These are phyloP conservation scores for Anticlea derivata DNA, from an alignment of 2,888 invertebrate genomes.

Conservation along the genomic window DNA sequence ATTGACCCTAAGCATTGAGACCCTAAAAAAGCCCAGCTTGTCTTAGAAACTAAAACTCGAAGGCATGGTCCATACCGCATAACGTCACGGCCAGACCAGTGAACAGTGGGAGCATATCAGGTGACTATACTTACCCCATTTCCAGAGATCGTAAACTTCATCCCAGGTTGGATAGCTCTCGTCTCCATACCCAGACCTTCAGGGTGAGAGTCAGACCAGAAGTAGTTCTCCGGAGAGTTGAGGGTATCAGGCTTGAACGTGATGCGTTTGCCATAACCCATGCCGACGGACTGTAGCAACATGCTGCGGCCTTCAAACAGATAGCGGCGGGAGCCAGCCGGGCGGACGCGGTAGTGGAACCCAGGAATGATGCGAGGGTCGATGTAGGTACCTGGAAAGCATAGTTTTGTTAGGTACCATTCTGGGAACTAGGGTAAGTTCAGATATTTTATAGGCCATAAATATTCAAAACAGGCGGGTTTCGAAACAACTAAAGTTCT, in stretches of 20 bases:
- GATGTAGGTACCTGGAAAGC: conserved; percentile 86
- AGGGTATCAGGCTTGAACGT: conserved; percentile 87
- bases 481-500: too few species aligned
- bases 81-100: too few species aligned
- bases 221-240: conserved; percentile 85
- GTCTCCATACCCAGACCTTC: conserved; percentile 88
- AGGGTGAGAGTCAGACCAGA: conserved; percentile 91
- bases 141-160: conserved; percentile 86
- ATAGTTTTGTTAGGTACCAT: neutral
- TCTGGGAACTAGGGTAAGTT: too few species aligned
- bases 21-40: too few species aligned
- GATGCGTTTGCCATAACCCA: conserved; percentile 90
- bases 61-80: too few species aligned
- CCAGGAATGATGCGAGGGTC: conserved; percentile 89
- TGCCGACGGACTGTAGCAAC: conserved; percentile 86
- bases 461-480: too few species aligned
- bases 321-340: conserved; percentile 85
- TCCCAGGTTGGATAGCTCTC: conserved; percentile 86
- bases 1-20: too few species aligned
- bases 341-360: conserved; percentile 88
- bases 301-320: conserved; percentile 87
- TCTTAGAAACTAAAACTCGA: too few species aligned
- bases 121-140: conserved; percentile 81
- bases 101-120: too few species aligned
- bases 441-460: too few species aligned